These are phyloP conservation scores for Scaptomyza caliginosa DNA, from an alignment of 2,888 invertebrate species.

Conservation along the genomic window DNA sequence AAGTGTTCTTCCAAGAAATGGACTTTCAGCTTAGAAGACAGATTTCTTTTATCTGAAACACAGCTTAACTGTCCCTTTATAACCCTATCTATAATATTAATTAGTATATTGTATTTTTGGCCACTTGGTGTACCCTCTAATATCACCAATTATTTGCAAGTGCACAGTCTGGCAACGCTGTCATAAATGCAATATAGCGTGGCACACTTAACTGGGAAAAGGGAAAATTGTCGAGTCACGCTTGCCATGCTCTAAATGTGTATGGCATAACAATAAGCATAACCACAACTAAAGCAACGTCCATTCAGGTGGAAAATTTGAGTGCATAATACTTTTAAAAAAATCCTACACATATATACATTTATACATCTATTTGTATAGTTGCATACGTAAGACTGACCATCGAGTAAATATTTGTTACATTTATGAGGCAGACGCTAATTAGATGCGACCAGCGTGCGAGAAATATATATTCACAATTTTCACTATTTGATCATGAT, in stretches of 20 bases:
- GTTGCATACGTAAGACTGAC: constrained; percentile 1
- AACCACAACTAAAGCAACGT: constrained; percentile 1
- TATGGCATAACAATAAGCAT: constrained; percentile 49
- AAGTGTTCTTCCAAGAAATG: no score
- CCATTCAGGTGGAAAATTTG: constrained; percentile 59
- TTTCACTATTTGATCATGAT: constrained; percentile 29
- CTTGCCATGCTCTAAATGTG: constrained; percentile 50
- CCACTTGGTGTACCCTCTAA: constrained; percentile 1
- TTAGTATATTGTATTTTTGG: constrained; percentile 11
- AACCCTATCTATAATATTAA: no score
- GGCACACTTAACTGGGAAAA: constrained; percentile 33
- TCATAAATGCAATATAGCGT: constrained; percentile 38
- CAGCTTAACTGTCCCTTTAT: no score
- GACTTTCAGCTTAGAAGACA: no score
- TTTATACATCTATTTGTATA: neutral
- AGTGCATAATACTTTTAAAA: constrained; percentile 56
- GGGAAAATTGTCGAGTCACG: constrained; percentile 67
- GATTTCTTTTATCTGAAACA: no score
- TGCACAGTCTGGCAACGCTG: constrained; percentile 37
- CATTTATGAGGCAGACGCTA: constrained; percentile 58
- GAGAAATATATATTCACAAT: constrained; percentile 21
- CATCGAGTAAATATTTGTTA: constrained; percentile 49
- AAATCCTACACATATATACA: constrained; percentile 1
- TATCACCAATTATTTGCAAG: constrained; percentile 2
- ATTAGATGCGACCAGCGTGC: constrained; percentile 29